Evolutionary conservation across 2,888 invertebrate species (phyloP).

Genomic region (Sphinx pinastri): DNA sequence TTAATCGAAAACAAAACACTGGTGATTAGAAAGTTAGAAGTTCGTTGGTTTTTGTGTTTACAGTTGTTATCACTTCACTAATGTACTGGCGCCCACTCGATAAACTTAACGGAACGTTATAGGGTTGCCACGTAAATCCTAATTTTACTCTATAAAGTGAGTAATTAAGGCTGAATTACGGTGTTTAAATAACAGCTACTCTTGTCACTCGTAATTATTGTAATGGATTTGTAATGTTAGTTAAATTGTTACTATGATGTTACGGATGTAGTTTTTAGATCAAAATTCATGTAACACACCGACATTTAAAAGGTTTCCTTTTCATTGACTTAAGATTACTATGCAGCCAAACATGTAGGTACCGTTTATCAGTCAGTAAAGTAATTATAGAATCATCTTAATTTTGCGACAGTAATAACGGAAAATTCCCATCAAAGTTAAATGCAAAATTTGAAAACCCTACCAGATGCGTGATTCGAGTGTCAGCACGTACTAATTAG

Average conservation of each 20-base stretch:
- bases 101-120: not conserved
- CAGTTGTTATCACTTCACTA: constrained; percentile 5
- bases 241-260: too few species aligned
- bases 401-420: too few species aligned
- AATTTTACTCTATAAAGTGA: not conserved
- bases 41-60: constrained; percentile 4
- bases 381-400: too few species aligned
- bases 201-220: too few species aligned
- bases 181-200: too few species aligned
- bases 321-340: not conserved
- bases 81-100: constrained; percentile 3
- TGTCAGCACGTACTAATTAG: constrained; percentile 7
- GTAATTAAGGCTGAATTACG: too few species aligned
- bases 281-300: too few species aligned
- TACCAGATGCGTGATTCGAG: not conserved
- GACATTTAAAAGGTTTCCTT: not conserved
- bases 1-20: constrained; percentile 20
- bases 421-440: too few species aligned
- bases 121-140: not conserved
- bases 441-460: not conserved
- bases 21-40: constrained; percentile 5
- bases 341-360: too few species aligned
- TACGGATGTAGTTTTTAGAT: too few species aligned
- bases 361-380: too few species aligned
- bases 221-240: too few species aligned